Evolutionary conservation across 2,113 vertebrate species (phyloP).

Genomic region (Grantiella picta): DNA sequence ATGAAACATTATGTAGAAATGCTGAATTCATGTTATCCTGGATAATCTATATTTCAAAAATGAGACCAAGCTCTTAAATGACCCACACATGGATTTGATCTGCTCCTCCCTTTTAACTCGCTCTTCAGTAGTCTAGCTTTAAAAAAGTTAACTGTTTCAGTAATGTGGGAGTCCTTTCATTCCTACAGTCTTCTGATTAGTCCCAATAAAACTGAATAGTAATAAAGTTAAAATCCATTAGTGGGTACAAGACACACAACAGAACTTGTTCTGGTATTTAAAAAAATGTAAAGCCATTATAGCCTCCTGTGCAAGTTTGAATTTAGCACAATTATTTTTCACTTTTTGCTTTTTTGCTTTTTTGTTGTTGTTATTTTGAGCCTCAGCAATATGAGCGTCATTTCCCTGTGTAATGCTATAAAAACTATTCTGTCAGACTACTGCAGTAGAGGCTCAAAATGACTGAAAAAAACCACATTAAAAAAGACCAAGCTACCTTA

Average conservation of each 20-base stretch:
- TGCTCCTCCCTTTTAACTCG: conserved; percentile 65
- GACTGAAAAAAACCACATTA: background rate
- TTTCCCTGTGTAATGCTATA: background rate
- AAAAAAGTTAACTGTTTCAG: conserved; percentile 74
- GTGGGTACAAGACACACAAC: conserved; percentile 53
- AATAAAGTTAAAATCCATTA: conserved; percentile 68
- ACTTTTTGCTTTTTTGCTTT: background rate
- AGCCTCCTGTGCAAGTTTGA: background rate
- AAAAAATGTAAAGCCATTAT: background rate
- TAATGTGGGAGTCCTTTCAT: conserved; percentile 56
- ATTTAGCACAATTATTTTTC: background rate
- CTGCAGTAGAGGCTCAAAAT: background rate
- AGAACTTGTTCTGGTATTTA: background rate
- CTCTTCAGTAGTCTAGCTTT: conserved; percentile 60
- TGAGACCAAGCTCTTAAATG: conserved; percentile 70
- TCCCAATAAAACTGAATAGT: conserved; percentile 67
- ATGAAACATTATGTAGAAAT: conserved; percentile 75
- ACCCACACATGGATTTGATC: conserved; percentile 66
- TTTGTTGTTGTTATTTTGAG: background rate
- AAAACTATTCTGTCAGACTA: background rate
- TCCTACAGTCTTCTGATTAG: conserved; percentile 54
- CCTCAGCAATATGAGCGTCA: fast-evolving
- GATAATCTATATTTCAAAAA: conserved; percentile 78
- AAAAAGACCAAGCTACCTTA: background rate
- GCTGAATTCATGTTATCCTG: conserved; percentile 72